Conservation (phyloP, 2,797 vertebrate species). For the Danio choprae region DNA sequence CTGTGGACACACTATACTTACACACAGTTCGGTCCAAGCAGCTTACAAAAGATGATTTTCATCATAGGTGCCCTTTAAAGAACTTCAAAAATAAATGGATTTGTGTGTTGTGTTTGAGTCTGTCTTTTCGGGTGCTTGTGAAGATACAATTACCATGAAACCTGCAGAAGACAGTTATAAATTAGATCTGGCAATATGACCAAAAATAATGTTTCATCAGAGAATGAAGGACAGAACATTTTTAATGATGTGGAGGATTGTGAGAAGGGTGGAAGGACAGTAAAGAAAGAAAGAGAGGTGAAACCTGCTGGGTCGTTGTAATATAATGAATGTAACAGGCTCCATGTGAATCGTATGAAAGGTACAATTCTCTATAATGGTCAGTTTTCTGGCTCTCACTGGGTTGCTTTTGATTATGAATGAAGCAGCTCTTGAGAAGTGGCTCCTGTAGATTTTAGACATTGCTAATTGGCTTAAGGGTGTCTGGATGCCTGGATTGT, state of each 20-base stretch:
- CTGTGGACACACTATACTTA: too few species aligned
- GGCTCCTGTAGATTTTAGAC: slow-evolving; percentile 43
- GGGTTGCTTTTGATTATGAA: slow-evolving; percentile 47
- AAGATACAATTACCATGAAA: slow-evolving; percentile 58
- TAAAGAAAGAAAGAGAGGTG: slow-evolving; percentile 8
- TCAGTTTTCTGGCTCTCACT: slow-evolving; percentile 16
- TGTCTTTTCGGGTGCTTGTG: slow-evolving; percentile 32
- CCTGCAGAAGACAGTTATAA: slow-evolving; percentile 38
- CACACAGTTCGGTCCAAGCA: too few species aligned
- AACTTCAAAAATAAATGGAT: not conserved
- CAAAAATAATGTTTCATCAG: slow-evolving; percentile 36
- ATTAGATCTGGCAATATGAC: slow-evolving; percentile 36
- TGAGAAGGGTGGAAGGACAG: slow-evolving; percentile 17
- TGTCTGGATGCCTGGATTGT: slow-evolving; percentile 41
- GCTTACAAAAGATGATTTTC: too few species aligned
- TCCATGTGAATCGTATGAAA: slow-evolving; percentile 40
- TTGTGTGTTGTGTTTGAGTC: not conserved
- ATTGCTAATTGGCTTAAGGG: slow-evolving; percentile 53
- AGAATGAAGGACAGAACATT: slow-evolving; percentile 46
- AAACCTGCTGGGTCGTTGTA: slow-evolving; percentile 33
- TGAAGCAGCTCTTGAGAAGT: slow-evolving; percentile 12
- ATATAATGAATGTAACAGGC: slow-evolving; percentile 55
- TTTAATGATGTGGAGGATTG: slow-evolving; percentile 44
- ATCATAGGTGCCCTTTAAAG: too few species aligned
- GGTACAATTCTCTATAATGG: slow-evolving; percentile 27